Evolutionary conservation across 2,113 vertebrate genomes (phyloP).

Genomic region (Orcinus orca): DNA sequence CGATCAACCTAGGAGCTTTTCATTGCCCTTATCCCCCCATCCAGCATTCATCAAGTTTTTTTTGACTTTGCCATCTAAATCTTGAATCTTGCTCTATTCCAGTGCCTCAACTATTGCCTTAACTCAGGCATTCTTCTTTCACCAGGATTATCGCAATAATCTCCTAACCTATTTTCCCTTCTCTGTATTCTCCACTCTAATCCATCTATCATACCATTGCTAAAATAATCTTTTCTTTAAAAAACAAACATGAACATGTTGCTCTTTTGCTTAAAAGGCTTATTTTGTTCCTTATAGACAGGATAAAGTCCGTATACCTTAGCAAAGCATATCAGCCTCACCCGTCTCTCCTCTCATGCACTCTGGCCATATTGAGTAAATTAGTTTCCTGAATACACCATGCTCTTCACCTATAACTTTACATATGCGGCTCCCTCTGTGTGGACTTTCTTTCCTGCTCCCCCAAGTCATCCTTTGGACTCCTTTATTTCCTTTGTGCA

Average conservation of each 20-base stretch:
- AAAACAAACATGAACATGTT: background rate
- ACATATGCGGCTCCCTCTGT: background rate
- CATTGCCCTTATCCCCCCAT: background rate
- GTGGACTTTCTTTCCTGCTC: background rate
- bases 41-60: background rate
- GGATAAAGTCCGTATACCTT: background rate
- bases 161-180: background rate
- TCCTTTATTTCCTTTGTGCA: slow-evolving; percentile 16
- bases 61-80: background rate
- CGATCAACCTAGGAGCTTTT: background rate
- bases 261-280: slow-evolving; percentile 28
- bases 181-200: background rate
- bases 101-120: background rate
- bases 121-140: background rate
- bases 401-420: background rate
- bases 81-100: background rate
- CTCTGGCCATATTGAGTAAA: background rate
- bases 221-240: slow-evolving; percentile 36
- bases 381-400: background rate
- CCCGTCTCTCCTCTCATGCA: background rate
- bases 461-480: background rate
- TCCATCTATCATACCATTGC: background rate
- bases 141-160: background rate
- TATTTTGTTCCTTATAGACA: slow-evolving; percentile 21
- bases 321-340: slow-evolving; percentile 5